Conservation (phyloP, 2,888 invertebrate species). For the Mystacides longicornis region DNA sequence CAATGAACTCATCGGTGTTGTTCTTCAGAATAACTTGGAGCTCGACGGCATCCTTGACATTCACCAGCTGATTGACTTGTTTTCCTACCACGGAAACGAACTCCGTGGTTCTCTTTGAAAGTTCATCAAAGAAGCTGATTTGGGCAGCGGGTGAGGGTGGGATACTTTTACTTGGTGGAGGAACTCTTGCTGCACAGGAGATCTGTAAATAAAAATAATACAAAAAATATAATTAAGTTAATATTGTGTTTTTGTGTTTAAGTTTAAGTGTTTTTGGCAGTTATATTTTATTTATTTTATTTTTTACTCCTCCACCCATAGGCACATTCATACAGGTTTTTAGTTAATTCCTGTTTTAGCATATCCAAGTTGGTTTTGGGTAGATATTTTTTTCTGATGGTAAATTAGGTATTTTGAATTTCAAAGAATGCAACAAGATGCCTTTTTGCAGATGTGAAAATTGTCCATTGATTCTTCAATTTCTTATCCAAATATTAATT, state of each 20-base stretch:
- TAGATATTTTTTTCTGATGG: too few relatives aligned
- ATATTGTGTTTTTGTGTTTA: background rate
- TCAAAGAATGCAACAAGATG: too few relatives aligned
- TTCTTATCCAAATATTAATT: too few relatives aligned
- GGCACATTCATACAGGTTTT: too few relatives aligned
- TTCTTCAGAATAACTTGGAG: slow-evolving; percentile 18
- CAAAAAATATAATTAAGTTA: background rate
- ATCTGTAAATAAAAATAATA: slow-evolving; percentile 4
- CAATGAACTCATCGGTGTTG: slow-evolving; percentile 21
- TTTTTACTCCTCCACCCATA: too few relatives aligned
- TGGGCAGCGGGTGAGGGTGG: background rate
- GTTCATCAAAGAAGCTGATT: slow-evolving; percentile 11
- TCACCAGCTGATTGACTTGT: slow-evolving; percentile 18
- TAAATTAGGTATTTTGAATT: too few relatives aligned
- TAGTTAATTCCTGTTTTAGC: too few relatives aligned
- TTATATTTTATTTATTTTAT: too few relatives aligned
- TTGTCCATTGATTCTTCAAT: too few relatives aligned
- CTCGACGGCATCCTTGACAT: slow-evolving; percentile 19
- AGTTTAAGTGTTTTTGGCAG: too few relatives aligned
- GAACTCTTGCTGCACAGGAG: background rate
- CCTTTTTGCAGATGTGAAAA: too few relatives aligned
- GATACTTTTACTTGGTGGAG: background rate
- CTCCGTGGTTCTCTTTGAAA: slow-evolving; percentile 17
- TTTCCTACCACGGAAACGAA: slow-evolving; percentile 16
- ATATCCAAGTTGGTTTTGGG: too few relatives aligned